These are phyloP conservation scores for Lithophane ornitopus DNA, from an alignment of 2,888 invertebrate genomes.

Conservation along the genomic window DNA sequence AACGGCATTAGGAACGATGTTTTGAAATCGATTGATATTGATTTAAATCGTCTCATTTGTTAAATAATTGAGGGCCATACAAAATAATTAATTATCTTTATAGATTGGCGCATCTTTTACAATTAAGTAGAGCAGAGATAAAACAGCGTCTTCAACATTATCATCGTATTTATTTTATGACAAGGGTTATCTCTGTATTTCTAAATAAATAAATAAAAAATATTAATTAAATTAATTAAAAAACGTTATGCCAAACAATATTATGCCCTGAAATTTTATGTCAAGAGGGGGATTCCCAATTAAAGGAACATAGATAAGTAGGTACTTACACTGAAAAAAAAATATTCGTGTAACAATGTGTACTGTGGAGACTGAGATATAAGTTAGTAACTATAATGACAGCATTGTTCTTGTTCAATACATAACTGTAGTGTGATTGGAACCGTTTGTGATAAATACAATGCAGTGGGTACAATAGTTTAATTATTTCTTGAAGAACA, in stretches of 20 bases:
- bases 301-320: no score
- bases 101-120: background rate
- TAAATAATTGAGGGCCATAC: background rate
- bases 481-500: slow-evolving; percentile 58
- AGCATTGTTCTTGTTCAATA: slow-evolving; percentile 61
- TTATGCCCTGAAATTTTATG: no score
- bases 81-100: background rate
- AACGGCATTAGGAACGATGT: slow-evolving; percentile 17
- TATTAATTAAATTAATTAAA: no score
- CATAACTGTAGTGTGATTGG: slow-evolving; percentile 46
- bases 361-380: background rate
- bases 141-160: slow-evolving; percentile 7
- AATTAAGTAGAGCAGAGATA: slow-evolving; percentile 11
- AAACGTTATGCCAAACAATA: no score
- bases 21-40: slow-evolving; percentile 36
- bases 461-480: slow-evolving; percentile 54
- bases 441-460: slow-evolving; percentile 51
- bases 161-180: slow-evolving; percentile 6
- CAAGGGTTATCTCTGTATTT: slow-evolving; percentile 34
- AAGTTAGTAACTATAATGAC: slow-evolving; percentile 37
- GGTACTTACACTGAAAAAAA: background rate
- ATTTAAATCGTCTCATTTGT: slow-evolving; percentile 19
- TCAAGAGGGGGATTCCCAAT: no score
- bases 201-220: no score
- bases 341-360: slow-evolving; percentile 10